These are phyloP conservation scores for Tetragonisca angustula DNA, from an alignment of 2,888 invertebrate genomes.

Conservation along the genomic window DNA sequence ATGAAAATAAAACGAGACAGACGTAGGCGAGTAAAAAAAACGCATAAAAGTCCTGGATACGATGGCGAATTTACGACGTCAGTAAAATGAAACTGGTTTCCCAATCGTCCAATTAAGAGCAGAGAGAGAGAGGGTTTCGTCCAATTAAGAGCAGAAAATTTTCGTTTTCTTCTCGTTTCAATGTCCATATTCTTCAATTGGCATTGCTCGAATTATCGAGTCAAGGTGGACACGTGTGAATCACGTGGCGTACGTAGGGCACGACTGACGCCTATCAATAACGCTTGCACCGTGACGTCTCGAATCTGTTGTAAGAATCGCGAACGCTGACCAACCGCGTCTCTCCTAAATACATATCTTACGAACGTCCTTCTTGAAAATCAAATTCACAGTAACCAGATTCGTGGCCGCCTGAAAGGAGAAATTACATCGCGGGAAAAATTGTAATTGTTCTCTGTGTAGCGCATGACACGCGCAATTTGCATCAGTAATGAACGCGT, in stretches of 20 bases:
- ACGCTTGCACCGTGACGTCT: not conserved
- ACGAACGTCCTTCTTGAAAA: not conserved
- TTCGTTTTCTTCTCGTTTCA: slow-evolving; percentile 20
- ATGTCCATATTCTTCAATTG: slow-evolving; percentile 6
- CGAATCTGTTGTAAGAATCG: not conserved
- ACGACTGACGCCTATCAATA: slow-evolving; percentile 23
- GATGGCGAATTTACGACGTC: not conserved
- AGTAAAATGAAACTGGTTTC: not conserved
- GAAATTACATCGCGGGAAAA: not conserved
- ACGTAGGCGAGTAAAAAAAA: no score
- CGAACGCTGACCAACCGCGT: not conserved
- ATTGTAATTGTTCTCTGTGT: no score
- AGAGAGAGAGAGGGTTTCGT: no score
- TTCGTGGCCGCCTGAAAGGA: not conserved
- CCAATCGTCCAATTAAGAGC: no score
- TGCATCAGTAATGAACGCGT: not conserved
- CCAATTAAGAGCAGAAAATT: no score
- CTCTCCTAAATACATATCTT: not conserved
- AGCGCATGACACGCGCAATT: not conserved
- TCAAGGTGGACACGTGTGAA: slow-evolving; percentile 65
- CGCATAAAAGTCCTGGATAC: no score
- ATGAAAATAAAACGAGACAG: not conserved
- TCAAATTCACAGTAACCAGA: not conserved
- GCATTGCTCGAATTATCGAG: slow-evolving; percentile 46
- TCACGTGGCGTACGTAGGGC: slow-evolving; percentile 25